phyloP scores from a whole-genome alignment of 2,888 invertebrate species.

The Trichogramma evanescens region DNA sequence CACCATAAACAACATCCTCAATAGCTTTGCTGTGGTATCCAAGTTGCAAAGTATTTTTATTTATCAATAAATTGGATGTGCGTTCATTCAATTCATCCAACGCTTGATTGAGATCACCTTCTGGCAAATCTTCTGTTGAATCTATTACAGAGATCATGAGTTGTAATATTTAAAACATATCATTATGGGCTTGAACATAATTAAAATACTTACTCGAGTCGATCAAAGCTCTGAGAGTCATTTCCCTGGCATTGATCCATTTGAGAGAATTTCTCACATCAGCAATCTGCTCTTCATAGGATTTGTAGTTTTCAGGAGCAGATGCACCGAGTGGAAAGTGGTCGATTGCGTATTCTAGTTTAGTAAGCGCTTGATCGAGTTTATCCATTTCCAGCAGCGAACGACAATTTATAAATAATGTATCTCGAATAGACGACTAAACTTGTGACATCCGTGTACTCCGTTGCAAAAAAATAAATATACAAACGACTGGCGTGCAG shows the following conservation, averaged over 20 bases:
- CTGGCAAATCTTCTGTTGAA: neutral
- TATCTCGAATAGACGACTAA: no score
- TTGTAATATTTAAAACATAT: neutral
- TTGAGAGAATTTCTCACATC: slow-evolving; percentile 20
- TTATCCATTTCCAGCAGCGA: slow-evolving; percentile 12
- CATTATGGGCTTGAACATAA: neutral
- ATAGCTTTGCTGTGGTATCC: slow-evolving; percentile 26
- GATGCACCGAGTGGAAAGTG: slow-evolving; percentile 28
- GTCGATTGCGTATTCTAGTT: slow-evolving; percentile 17
- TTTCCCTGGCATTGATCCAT: slow-evolving; percentile 22
- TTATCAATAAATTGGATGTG: slow-evolving; percentile 20
- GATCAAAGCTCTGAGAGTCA: slow-evolving; percentile 24
- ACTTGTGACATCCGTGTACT: no score
- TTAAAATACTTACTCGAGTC: slow-evolving; percentile 21
- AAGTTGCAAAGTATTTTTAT: slow-evolving; percentile 19
- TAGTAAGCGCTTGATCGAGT: slow-evolving; percentile 15
- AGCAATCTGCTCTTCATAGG: slow-evolving; percentile 28
- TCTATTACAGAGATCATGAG: neutral
- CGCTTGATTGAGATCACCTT: slow-evolving; percentile 1
- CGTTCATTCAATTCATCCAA: slow-evolving; percentile 18
- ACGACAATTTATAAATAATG: no score
- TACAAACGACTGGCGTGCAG: no score
- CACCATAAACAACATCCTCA: slow-evolving; percentile 21
- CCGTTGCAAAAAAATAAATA: no score
- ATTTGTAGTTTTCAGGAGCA: slow-evolving; percentile 27